Evolutionary conservation across 2,113 vertebrate species (phyloP), one percentile per base, ranked within the genome.

Genomic region (Syngnathus scovelli): DNA sequence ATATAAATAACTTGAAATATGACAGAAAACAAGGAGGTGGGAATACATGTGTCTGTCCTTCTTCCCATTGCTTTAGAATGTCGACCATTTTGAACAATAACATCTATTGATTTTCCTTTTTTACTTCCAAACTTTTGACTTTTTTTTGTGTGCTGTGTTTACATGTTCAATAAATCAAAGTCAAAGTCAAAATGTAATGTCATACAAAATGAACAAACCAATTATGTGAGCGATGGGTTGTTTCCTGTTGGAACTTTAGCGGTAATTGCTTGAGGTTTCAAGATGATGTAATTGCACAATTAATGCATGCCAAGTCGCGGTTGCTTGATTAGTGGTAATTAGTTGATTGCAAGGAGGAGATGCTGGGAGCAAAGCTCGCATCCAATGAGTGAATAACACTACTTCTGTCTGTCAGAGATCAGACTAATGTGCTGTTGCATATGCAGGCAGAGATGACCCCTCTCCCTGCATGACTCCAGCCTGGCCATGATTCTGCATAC

Each of bases 401-500:
- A 72, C 38, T 62, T 74, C 65, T 62, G 72, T 73, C 75, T 69
- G 79, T 83, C 81, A 76, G 70, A 75, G 74, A 84, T 66, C 21
- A 70, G 59, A 61, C 52, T 81, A 85, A 87, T 81, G 75, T 78
- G 79, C 67, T 65, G 72, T 58, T 69, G 82, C 69, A 78, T 74
- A 78, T 76, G 79, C 76, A 76, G 82, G 76, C 6, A 43, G 84
- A 73, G 75, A 78, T 84, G 88, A 87, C 85, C 88, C 74, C 64
- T 70, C 78, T 86, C 83, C 46, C 84, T 70, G 86, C 82, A 72
- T 89, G 87, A 77, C 87, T 88, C 81, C 85, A 70, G 58, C 54
- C 77, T 67, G 82, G 83, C 75, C 87, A 86, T 87, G 87, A 79
- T 66, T 80, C 78, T 75, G 88, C 87, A 88, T 89, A 80, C 83